Conservation (phyloP, 1,140 invertebrate species). For the Drosophila oshimai region DNA sequence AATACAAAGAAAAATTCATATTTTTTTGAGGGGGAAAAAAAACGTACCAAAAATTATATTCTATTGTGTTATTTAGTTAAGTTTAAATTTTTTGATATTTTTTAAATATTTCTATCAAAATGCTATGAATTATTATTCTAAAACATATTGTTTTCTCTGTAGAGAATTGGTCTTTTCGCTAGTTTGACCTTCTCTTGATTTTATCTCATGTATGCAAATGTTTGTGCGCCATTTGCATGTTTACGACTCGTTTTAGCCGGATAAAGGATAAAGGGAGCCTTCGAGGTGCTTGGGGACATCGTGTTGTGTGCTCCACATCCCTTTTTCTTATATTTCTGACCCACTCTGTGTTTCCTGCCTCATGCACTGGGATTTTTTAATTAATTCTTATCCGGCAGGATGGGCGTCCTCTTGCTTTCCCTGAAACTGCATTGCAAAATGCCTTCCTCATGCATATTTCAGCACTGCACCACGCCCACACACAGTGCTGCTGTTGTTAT, state of each 20-base stretch:
- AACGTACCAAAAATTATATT: too few species aligned
- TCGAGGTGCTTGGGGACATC: slow-evolving; percentile 34
- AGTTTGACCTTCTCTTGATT: slow-evolving; percentile 13
- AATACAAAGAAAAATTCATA: too few species aligned
- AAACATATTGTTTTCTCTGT: neutral
- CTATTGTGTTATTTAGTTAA: neutral
- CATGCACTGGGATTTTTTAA: slow-evolving; percentile 34
- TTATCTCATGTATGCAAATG: slow-evolving; percentile 39
- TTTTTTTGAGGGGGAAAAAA: too few species aligned
- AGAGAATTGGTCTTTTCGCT: neutral
- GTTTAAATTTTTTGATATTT: too few species aligned
- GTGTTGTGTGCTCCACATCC: neutral
- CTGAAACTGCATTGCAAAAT: slow-evolving; percentile 16
- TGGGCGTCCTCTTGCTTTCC: slow-evolving; percentile 1
- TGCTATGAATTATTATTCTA: too few species aligned
- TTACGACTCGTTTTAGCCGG: slow-evolving; percentile 25
- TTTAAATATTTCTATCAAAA: too few species aligned
- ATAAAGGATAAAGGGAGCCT: neutral
- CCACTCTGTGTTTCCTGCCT: neutral
- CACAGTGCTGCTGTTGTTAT: neutral
- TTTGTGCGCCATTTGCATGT: slow-evolving; percentile 38
- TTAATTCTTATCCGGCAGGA: slow-evolving; percentile 36
- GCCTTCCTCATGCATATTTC: slow-evolving; percentile 26
- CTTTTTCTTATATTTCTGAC: neutral
- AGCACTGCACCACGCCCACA: neutral